Base-by-base conservation (phyloP, 1,140 invertebrate species). In the Watersipora subatra region DNA sequence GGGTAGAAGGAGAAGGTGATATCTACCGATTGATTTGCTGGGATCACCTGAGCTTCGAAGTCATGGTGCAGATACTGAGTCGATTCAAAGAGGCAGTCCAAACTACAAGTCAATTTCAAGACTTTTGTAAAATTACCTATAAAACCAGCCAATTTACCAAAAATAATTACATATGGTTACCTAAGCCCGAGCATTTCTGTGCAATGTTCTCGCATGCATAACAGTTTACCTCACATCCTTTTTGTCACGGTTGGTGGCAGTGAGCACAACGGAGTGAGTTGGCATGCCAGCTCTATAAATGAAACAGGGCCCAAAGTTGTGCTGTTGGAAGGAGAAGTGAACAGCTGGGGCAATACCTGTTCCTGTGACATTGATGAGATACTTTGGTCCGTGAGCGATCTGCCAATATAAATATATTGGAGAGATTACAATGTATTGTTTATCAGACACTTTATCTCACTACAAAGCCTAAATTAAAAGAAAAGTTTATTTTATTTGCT, bases 241-340 rank as follows among this genome's bases (percentile, higher is more conserved):
- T 65, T 71, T 75, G 67, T 79, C 78, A 56, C 73, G 75, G 69
- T 81, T 81, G 27, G 72, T 79, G 1, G 80, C 67, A 59, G 68
- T 72, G 20, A 80, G 73, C 19, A 69, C 66, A 20, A 68, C 68
- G 7, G 68, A 71, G 28, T 71, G 72, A 0, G 69, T 57, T 28
- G 72, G 75, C 73, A 80, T 73, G 15, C 78, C 79, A 2, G 76
- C 74, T 26, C 73, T 73, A 68, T 79, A 73, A 20, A 81, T 73
- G 66, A 81, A 81, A 58, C 73, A 76, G 55, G 73, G 73, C 20
- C 78, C 78, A 73, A 81, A 80, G 71, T 79, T 77, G 65, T 74
- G 69, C 2, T 70, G 64, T 26, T 68, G 66, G 70, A 78, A 81
- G 7, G 76, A 76, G 69, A 81, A 79, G 55, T 78, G 73, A 1